Evolutionary conservation across 2,797 vertebrate genomes (phyloP), one percentile per base, ranked within the genome.

Genomic region (Chaenodraco wilsoni): DNA sequence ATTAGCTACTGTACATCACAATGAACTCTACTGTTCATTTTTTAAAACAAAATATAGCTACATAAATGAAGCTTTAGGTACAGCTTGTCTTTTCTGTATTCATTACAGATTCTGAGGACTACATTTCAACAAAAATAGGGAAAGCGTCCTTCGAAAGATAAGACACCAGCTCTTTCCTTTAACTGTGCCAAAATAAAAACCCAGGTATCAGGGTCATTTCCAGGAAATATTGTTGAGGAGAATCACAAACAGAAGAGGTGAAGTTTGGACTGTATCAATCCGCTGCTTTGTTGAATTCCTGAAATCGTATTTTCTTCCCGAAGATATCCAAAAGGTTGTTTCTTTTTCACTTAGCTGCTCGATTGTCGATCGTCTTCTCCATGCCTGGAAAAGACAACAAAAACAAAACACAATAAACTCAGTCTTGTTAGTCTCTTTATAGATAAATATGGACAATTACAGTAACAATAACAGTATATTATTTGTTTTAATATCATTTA

Each of bases 361-460:
- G 69, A n/a, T 61, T 82, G 52, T 71, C 40, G 8, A 84, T 87
- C 3, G 3, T 27, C 23, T 3, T 3, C 3, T 27, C 23, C 85
- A 93, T 89, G 21, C 88, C 94, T 95, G 79, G 33, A 85, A 81
- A 81, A 15, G 68, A n/a, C 1, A 66, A 55, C 13, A 45, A 56
- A 60, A 7, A 64, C 9, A 19, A 55, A 50, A 68, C n/a, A 46
- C 33, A 37, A 37, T 9, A 37, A 37, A 37, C 33, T 37, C 33
- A 37, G 33, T 9, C 6, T 37, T 37, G 33, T 37, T 37, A 37
- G 33, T 6, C 37, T 37, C 8, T 1, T 37, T 37, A 37, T 37
- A 37, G 33, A 37, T 9, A 9, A 9, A 37, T 37, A 37, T 37
- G 33, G 33, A 37, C 33, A 9, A 37, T 27, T 27, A 27, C 27